Evolutionary conservation across 2,888 invertebrate species (phyloP).

Genomic region (Timema cristinae): DNA sequence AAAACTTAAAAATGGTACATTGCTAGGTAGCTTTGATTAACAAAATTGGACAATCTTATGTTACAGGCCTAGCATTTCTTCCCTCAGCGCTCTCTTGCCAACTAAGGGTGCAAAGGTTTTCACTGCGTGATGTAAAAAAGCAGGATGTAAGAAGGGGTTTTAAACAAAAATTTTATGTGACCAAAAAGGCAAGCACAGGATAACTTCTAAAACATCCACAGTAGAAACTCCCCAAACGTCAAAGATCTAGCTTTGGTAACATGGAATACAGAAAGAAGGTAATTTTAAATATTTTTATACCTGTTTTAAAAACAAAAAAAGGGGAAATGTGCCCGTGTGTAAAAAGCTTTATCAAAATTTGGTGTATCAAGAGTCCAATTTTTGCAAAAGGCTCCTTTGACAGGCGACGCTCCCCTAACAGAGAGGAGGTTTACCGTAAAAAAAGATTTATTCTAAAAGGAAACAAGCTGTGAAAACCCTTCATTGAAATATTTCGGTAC

Average conservation of each 20-base stretch:
- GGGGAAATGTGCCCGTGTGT: background rate
- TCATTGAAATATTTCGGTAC: constrained; percentile 2
- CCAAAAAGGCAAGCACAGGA: background rate
- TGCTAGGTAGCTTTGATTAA: no score
- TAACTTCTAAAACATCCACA: background rate
- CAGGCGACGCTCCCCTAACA: background rate
- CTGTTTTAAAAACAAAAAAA: background rate
- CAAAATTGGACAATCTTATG: background rate
- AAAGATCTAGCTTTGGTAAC: background rate
- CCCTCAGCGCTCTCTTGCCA: background rate
- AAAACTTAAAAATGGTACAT: no score
- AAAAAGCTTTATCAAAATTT: background rate
- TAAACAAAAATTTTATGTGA: background rate
- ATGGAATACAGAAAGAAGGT: background rate
- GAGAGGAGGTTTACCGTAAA: background rate
- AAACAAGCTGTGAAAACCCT: constrained; percentile 9
- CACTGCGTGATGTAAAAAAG: background rate
- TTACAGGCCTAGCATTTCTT: constrained; percentile 1
- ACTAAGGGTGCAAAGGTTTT: constrained; percentile 1
- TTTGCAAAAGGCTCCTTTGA: constrained; percentile 4
- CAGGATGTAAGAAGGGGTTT: background rate
- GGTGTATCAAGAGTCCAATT: constrained; percentile 1
- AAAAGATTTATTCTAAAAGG: background rate
- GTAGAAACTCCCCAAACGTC: background rate
- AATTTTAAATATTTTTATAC: constrained; percentile 13